Percentiles rank a stretch among this genome's conserved stretches.
Conservation (phyloP, 1,140 invertebrate species). For the Drosophila arizonae region DNA sequence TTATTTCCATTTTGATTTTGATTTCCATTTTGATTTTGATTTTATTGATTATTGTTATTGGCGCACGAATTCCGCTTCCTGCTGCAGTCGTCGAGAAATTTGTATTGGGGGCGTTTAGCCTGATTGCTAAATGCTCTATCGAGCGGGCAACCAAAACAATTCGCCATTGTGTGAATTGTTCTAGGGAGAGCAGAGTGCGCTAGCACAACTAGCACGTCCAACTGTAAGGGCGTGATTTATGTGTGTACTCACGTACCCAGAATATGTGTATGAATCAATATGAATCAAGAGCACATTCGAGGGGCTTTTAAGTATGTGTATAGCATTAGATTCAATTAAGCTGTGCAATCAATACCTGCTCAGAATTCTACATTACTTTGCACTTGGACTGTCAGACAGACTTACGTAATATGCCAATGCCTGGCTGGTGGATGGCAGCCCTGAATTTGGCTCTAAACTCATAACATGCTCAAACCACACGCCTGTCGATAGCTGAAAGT, state of each 20-base stretch:
- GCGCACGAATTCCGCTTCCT: conserved; percentile 14
- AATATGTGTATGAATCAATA: too few species aligned
- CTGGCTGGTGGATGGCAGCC: conserved; percentile 8
- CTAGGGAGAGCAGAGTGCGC: neutral
- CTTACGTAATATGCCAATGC: conserved; percentile 19
- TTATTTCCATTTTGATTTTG: conserved; percentile 12
- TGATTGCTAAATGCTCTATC: conserved; percentile 2
- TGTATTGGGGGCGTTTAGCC: conserved; percentile 5
- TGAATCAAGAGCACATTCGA: too few species aligned
- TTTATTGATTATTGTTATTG: conserved; percentile 50
- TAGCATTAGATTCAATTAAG: neutral
- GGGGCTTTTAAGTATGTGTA: too few species aligned
- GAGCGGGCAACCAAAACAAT: neutral
- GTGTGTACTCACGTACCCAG: neutral
- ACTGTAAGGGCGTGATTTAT: neutral
- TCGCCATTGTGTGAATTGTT: neutral
- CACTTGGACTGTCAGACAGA: conserved; percentile 18
- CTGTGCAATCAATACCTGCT: conserved; percentile 15
- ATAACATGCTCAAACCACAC: conserved; percentile 14
- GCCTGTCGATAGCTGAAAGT: conserved; percentile 41
- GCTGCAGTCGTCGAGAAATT: conserved; percentile 10
- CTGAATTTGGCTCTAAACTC: conserved; percentile 57
- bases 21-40: conserved; percentile 15
- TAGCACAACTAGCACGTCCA: too few species aligned
- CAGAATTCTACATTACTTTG: conserved; percentile 26